These are phyloP conservation scores for Hydraecia micacea DNA, from an alignment of 2,888 invertebrate genomes.

Conservation along the genomic window DNA sequence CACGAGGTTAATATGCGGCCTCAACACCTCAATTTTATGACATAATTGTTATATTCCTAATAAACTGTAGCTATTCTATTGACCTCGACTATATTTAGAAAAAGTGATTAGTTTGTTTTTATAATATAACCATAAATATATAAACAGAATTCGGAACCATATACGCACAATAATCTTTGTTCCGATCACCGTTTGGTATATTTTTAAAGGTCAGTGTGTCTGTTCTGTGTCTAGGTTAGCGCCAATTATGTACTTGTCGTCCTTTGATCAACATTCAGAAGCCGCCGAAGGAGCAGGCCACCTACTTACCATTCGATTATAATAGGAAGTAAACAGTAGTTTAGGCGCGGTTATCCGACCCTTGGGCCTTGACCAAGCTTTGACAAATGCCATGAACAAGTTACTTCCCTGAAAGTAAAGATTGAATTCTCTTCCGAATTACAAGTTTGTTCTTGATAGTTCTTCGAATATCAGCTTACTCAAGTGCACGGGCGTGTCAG, in stretches of 20 bases:
- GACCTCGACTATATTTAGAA: slow-evolving; percentile 49
- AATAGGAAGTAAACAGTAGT: slow-evolving; percentile 60
- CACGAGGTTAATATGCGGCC: slow-evolving; percentile 50
- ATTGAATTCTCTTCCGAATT: slow-evolving; percentile 38
- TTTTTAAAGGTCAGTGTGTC: slow-evolving; percentile 65
- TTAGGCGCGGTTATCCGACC: slow-evolving; percentile 39
- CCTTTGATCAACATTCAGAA: slow-evolving; percentile 65
- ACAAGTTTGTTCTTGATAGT: slow-evolving; percentile 1
- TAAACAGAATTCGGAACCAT: slow-evolving; percentile 13
- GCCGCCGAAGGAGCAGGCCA: slow-evolving; percentile 20
- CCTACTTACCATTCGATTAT: slow-evolving; percentile 35
- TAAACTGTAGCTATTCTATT: slow-evolving; percentile 27
- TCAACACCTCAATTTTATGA: slow-evolving; percentile 25
- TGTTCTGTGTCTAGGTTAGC: slow-evolving; percentile 64
- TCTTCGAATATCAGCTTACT: slow-evolving; percentile 14
- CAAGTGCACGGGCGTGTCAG: slow-evolving; percentile 32
- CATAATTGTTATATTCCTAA: slow-evolving; percentile 49
- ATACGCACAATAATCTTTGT: slow-evolving; percentile 26
- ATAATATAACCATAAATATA: slow-evolving; percentile 17
- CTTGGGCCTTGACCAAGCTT: slow-evolving; percentile 46
- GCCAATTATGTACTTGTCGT: slow-evolving; percentile 64
- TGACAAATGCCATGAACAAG: slow-evolving; percentile 55
- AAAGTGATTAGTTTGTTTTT: slow-evolving; percentile 31
- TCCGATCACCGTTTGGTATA: slow-evolving; percentile 38
- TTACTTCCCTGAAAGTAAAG: slow-evolving; percentile 50